Conservation (phyloP, 2,113 vertebrate genomes). For the Bettongia penicillata region DNA sequence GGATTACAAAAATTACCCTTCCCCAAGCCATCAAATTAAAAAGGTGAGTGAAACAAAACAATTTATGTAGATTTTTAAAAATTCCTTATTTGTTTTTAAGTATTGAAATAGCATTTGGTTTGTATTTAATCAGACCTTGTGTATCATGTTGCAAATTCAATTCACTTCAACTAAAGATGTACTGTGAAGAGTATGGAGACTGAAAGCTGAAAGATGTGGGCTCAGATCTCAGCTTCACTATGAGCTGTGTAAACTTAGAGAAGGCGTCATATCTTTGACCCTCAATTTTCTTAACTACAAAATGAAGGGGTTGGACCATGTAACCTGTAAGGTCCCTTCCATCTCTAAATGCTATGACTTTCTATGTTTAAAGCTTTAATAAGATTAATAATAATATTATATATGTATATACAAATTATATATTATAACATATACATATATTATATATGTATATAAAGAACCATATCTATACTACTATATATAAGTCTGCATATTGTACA, state of each 20-base stretch:
- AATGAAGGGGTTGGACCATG: not conserved
- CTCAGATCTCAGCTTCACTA: not conserved
- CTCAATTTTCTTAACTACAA: not conserved
- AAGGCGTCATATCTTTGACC: not conserved
- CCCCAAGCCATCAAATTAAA: no score
- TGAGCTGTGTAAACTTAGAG: not conserved
- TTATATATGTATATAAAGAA: no score
- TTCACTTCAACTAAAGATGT: not conserved
- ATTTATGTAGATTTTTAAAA: not conserved
- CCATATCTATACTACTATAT: no score
- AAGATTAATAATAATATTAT: no score
- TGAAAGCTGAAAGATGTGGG: not conserved
- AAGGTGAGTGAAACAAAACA: not conserved
- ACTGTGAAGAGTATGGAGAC: not conserved
- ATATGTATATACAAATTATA: no score
- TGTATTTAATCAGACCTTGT: not conserved
- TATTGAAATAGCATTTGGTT: not conserved
- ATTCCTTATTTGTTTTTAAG: not conserved
- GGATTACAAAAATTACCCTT: not conserved
- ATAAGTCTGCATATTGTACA: no score
- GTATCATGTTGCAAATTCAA: not conserved
- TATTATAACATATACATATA: no score
- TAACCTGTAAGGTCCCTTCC: not conserved
- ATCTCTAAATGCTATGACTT: no score
- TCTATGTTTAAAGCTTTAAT: no score